Percentiles rank a stretch among this genome's conserved stretches.
These are phyloP conservation scores for Muscicapa striata DNA, from an alignment of 2,797 vertebrate genomes.

Conservation along the genomic window DNA sequence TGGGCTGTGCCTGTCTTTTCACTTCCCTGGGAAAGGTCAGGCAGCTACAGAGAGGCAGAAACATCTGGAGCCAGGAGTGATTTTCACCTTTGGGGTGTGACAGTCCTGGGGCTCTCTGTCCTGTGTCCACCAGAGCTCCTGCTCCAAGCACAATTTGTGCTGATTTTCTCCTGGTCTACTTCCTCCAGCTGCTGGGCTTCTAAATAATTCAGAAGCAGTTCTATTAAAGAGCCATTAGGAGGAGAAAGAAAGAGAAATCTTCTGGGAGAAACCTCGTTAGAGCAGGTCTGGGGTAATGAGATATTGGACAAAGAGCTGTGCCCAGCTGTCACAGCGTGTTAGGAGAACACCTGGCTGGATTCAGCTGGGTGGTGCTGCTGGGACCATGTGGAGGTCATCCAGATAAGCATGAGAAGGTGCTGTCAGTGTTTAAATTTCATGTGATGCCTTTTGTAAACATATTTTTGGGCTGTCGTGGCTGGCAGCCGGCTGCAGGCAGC, in stretches of 20 bases:
- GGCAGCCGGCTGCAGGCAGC: not conserved
- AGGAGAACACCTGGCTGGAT: not conserved
- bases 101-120: not conserved
- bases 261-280: slow-evolving; percentile 32
- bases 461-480: not conserved
- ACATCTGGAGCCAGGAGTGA: not conserved
- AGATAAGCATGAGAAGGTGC: not conserved
- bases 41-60: not conserved
- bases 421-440: not conserved
- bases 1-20: not conserved
- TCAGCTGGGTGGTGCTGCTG: not conserved
- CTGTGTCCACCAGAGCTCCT: not conserved
- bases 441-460: not conserved
- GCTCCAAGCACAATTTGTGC: not conserved
- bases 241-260: not conserved
- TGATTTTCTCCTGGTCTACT: not conserved
- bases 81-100: rapidly evolving
- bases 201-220: slow-evolving; percentile 56
- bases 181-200: slow-evolving; percentile 35
- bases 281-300: not conserved
- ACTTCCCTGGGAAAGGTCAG: not conserved
- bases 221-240: slow-evolving; percentile 53
- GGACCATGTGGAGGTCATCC: not conserved
- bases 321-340: not conserved
- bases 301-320: not conserved